These are phyloP conservation scores for Threskiornis aethiopicus DNA, from an alignment of 2,797 vertebrate genomes.

Conservation along the genomic window DNA sequence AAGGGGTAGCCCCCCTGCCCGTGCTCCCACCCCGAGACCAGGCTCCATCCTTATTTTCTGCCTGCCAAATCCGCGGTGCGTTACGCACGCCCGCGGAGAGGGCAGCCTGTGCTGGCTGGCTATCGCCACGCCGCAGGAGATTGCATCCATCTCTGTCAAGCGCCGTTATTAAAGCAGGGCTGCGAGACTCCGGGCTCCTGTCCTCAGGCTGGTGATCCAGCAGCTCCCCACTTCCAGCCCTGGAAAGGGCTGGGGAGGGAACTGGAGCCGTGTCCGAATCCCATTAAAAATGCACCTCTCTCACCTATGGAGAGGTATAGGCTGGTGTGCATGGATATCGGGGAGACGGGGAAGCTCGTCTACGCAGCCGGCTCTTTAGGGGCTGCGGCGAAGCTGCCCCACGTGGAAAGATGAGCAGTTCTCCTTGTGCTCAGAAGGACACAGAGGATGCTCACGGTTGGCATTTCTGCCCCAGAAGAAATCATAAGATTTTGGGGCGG, in stretches of 20 bases:
- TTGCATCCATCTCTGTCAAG: neutral
- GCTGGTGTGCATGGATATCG: neutral
- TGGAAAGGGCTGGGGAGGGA: neutral
- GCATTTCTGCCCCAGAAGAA: neutral
- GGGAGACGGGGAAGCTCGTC: neutral
- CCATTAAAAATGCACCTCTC: neutral
- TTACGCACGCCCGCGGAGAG: neutral
- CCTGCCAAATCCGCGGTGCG: neutral
- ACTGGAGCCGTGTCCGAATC: neutral
- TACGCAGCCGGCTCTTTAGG: neutral
- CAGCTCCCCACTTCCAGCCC: neutral
- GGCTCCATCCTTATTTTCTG: neutral
- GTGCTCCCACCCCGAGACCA: neutral
- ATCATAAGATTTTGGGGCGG: too few species aligned
- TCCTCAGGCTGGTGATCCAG: neutral
- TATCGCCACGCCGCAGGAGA: neutral
- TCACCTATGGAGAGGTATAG: neutral
- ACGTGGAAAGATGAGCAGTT: neutral
- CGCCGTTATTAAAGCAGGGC: neutral
- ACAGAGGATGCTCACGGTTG: neutral
- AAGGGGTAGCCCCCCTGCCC: neutral
- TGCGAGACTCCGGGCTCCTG: neutral
- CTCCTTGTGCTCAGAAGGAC: neutral
- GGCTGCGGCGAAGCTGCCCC: neutral
- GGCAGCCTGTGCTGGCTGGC: neutral